Conservation (phyloP, 2,888 invertebrate species). For the Hartigia nigra region DNA sequence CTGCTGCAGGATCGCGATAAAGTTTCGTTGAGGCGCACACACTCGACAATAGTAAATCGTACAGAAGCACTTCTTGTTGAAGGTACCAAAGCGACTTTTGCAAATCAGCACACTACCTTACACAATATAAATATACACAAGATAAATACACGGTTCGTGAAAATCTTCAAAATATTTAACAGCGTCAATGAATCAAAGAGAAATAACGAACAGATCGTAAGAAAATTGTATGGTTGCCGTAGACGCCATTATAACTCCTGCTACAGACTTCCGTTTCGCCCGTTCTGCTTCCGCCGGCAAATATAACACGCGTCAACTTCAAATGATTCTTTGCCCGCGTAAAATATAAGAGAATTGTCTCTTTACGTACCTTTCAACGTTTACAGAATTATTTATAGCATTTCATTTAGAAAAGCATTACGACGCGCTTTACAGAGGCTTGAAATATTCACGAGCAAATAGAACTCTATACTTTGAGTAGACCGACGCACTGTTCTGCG, state of each 20-base stretch:
- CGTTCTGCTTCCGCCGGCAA: not conserved
- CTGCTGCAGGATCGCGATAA: not conserved
- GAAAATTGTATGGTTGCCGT: conserved; percentile 29
- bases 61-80: not conserved
- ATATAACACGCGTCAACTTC: not conserved
- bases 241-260: conserved; percentile 40
- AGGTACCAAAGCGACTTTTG: not conserved
- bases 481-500: not conserved
- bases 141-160: not conserved
- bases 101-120: not conserved
- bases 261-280: not conserved
- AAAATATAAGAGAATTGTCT: not conserved
- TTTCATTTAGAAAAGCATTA: not conserved
- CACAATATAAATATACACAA: not conserved
- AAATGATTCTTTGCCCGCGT: not conserved
- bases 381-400: not conserved
- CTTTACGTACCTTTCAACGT: not conserved
- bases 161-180: not conserved
- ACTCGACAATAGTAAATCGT: not conserved
- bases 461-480: not conserved
- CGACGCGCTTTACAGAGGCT: not conserved
- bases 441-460: not conserved
- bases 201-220: conserved; percentile 27
- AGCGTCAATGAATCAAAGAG: not conserved
- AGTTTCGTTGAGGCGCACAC: not conserved